Conservation (phyloP, 2,888 invertebrate genomes). For the Eulithis testata region DNA sequence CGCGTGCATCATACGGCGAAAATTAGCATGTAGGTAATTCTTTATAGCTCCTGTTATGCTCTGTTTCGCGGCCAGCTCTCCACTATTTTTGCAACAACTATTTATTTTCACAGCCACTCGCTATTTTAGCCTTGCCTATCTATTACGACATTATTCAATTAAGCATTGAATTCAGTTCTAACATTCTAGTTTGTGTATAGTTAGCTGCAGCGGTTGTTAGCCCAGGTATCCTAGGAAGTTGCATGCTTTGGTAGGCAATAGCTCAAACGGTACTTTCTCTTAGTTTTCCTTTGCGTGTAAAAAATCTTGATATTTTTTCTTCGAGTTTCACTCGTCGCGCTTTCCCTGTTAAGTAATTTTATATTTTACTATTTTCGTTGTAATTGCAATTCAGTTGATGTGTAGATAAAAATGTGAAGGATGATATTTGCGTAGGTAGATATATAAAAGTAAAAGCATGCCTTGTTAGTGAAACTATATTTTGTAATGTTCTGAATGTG, state of each 20-base stretch:
- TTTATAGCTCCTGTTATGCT: slow-evolving; percentile 78
- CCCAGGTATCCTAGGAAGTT: slow-evolving; percentile 48
- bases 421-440: slow-evolving; percentile 51
- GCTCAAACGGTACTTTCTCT: slow-evolving; percentile 63
- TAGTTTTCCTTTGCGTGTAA: slow-evolving; percentile 79
- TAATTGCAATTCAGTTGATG: slow-evolving; percentile 72
- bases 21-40: slow-evolving; percentile 82
- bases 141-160: slow-evolving; percentile 41
- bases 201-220: slow-evolving; percentile 10
- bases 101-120: slow-evolving; percentile 71
- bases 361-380: slow-evolving; percentile 72
- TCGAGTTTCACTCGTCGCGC: slow-evolving; percentile 74
- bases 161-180: slow-evolving; percentile 27
- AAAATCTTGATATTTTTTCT: slow-evolving; percentile 80
- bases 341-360: slow-evolving; percentile 74
- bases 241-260: slow-evolving; percentile 45
- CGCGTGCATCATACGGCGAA: slow-evolving; percentile 64
- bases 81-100: slow-evolving; percentile 76
- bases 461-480: slow-evolving; percentile 72
- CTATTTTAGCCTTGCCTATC: slow-evolving; percentile 61
- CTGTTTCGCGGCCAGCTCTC: slow-evolving; percentile 72
- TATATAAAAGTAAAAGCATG: slow-evolving; percentile 63
- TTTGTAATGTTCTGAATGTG: slow-evolving; percentile 83
- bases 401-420: slow-evolving; percentile 57
- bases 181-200: slow-evolving; percentile 23